phyloP scores from a whole-genome alignment of 2,113 vertebrate species.

The Ptilorrhoa leucosticta region DNA sequence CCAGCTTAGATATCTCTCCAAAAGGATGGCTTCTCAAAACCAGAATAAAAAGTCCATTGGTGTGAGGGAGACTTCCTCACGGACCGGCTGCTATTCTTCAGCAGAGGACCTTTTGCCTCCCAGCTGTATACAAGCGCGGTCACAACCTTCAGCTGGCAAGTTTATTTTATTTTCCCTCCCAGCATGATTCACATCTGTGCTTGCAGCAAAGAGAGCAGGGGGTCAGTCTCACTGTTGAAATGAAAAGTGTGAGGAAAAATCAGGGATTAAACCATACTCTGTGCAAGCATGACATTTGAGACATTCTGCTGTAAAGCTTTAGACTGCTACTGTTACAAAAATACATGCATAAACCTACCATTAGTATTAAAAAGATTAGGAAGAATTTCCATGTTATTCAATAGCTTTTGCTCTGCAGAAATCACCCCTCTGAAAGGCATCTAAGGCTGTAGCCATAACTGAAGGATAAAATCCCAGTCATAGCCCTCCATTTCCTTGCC shows the following conservation, averaged over 20 bases:
- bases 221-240: background rate
- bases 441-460: background rate
- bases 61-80: background rate
- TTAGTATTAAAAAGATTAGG: background rate
- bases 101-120: background rate
- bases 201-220: background rate
- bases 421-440: background rate
- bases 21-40: background rate
- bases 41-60: background rate
- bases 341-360: background rate
- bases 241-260: background rate
- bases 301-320: background rate
- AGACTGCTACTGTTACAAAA: background rate
- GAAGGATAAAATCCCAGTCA: background rate
- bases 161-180: background rate
- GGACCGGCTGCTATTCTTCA: background rate
- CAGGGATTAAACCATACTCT: background rate
- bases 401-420: background rate
- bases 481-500: background rate
- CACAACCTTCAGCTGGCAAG: background rate
- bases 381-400: background rate
- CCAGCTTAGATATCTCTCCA: background rate
- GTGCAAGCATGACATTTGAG: background rate
- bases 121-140: background rate
- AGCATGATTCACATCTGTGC: background rate